Percentiles rank a stretch among this genome's conserved stretches.
phyloP scores from a whole-genome alignment of 2,888 invertebrate genomes.

The Smittia aterrima region DNA sequence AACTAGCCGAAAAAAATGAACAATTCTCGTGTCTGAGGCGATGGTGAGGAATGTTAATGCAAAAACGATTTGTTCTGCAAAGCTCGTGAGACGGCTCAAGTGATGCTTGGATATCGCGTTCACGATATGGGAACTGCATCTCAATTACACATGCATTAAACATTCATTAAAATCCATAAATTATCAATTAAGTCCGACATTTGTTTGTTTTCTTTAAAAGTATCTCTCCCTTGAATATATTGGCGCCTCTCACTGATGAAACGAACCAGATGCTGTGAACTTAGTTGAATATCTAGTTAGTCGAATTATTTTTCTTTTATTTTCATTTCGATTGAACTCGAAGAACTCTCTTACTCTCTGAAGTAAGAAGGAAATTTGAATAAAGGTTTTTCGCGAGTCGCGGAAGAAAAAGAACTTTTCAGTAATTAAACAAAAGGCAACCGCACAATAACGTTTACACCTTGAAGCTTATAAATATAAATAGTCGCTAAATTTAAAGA shows the following conservation, averaged over 20 bases:
- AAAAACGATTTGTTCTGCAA: not conserved
- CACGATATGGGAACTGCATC: not conserved
- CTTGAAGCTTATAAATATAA: conserved; percentile 1
- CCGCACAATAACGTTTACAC: not conserved
- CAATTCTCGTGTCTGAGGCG: not conserved
- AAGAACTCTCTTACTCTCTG: not conserved
- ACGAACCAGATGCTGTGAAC: conserved; percentile 34
- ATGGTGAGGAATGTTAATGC: not conserved
- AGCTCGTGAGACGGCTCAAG: not conserved
- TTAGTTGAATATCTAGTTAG: too few relatives aligned
- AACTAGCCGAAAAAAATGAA: not conserved
- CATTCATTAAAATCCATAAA: not conserved
- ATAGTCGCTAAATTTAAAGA: conserved; percentile 7
- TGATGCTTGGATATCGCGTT: not conserved
- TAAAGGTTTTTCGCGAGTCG: not conserved
- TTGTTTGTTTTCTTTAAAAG: conserved; percentile 28
- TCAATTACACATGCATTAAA: conserved; percentile 9
- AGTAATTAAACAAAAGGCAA: conserved; percentile 8
- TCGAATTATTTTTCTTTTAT: too few relatives aligned
- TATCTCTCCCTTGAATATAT: conserved; percentile 39
- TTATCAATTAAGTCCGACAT: conserved; percentile 3
- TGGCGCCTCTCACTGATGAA: conserved; percentile 35
- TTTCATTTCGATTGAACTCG: not conserved
- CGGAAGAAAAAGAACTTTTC: not conserved
- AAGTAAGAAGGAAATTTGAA: not conserved